Evolutionary conservation across 2,888 invertebrate genomes (phyloP).

Genomic region (Acleris literana): DNA sequence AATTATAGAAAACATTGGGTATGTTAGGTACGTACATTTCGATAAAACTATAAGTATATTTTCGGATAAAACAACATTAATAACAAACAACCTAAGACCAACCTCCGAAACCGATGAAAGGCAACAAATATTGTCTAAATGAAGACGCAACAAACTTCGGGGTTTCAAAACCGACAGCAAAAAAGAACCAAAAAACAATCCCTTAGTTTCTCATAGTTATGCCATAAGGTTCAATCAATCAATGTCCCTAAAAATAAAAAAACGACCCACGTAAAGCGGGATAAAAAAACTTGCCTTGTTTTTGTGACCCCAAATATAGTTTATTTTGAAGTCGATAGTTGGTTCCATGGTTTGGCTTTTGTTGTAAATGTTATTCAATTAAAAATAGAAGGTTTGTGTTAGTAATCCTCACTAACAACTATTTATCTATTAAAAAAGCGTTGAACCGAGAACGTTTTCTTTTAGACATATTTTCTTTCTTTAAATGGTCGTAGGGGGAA

Average conservation of each 20-base stretch:
- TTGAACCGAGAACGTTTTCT: too few species aligned
- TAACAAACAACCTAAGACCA: constrained; percentile 9
- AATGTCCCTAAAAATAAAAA: constrained; percentile 80
- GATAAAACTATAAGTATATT: constrained; percentile 15
- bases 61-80: not conserved
- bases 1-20: too few species aligned
- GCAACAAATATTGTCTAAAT: constrained; percentile 65
- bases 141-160: constrained; percentile 75
- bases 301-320: constrained; percentile 35
- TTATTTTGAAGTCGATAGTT: constrained; percentile 18
- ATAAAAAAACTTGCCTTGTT: constrained; percentile 55
- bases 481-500: too few species aligned
- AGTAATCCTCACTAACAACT: not conserved
- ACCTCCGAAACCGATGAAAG: constrained; percentile 47
- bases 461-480: too few species aligned
- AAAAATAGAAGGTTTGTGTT: not conserved
- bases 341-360: constrained; percentile 16
- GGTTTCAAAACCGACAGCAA: constrained; percentile 54
- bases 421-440: not conserved
- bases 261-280: constrained; percentile 78
- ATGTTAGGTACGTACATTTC: too few species aligned
- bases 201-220: constrained; percentile 75
- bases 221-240: constrained; percentile 81
- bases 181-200: constrained; percentile 68
- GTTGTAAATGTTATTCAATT: constrained; percentile 1